A percentile compares a stretch with the other conserved stretches of the same genome.
Evolutionary conservation across 2,113 vertebrate genomes (phyloP).

Genomic region (Nyctibius bracteatus): DNA sequence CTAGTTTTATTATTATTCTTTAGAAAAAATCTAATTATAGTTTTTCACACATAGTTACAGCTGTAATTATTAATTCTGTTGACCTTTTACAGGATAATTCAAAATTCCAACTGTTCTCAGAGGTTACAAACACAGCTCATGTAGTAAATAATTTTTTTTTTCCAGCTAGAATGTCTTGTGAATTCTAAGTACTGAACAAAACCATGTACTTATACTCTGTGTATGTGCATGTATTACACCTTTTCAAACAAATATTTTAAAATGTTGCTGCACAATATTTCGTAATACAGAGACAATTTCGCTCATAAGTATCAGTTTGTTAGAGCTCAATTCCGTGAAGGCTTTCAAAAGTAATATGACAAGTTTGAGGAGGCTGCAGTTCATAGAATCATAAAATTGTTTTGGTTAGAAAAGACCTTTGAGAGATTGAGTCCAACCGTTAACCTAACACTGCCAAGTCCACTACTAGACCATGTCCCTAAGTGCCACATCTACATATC

Average conservation of each 20-base stretch:
- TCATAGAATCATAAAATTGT: no score
- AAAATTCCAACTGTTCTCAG: conserved; percentile 36
- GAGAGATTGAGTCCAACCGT: no score
- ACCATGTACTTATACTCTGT: not conserved
- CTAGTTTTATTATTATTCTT: conserved; percentile 32
- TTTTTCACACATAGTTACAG: not conserved
- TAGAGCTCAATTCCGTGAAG: not conserved
- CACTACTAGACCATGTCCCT: no score
- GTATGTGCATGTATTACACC: not conserved
- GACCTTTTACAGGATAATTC: conserved; percentile 48
- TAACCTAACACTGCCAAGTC: no score
- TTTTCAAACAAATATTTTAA: not conserved
- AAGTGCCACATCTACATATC: no score
- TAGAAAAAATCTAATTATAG: conserved; percentile 45
- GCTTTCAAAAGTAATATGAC: not conserved
- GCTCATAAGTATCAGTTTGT: not conserved
- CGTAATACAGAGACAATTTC: not conserved
- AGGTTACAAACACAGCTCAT: not conserved
- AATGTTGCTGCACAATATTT: not conserved
- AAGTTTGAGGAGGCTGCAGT: not conserved
- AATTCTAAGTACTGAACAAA: conserved; percentile 6
- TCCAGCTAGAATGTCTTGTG: not conserved
- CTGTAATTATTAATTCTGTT: conserved; percentile 62
- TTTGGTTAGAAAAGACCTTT: no score
- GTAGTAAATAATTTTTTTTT: not conserved